A percentile compares a stretch with the other conserved stretches of the same genome.
Evolutionary conservation across 35 echinoderm and acorn worm species (phyloP).

Genomic region (Chiridota heheva): DNA sequence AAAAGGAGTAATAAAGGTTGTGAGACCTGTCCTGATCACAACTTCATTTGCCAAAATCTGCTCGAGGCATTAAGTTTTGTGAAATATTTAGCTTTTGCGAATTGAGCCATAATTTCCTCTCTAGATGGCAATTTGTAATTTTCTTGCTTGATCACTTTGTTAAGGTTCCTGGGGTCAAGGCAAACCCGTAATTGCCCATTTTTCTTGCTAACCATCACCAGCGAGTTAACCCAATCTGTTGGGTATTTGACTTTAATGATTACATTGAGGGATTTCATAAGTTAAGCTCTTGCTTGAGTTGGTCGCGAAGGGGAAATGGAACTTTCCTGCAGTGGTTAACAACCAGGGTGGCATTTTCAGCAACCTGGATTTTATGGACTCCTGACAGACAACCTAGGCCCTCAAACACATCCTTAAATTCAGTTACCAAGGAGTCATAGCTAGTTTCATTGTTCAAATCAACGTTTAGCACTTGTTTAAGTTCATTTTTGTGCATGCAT

Average conservation of each 20-base stretch:
- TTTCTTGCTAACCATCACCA: constrained; percentile 30
- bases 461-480: too few species aligned
- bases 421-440: too few species aligned
- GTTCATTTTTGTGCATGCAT: too few species aligned
- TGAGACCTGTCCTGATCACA: neutral
- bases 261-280: constrained; percentile 47
- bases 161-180: constrained; percentile 39
- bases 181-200: constrained; percentile 45
- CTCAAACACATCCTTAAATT: too few species aligned
- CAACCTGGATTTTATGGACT: neutral
- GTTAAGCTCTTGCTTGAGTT: constrained; percentile 54
- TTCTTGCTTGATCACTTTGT: constrained; percentile 45
- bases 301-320: constrained; percentile 32
- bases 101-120: constrained; percentile 38
- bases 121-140: constrained; percentile 53
- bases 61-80: constrained; percentile 5
- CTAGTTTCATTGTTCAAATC: too few species aligned
- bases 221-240: constrained; percentile 50
- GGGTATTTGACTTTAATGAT: constrained; percentile 28
- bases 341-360: constrained; percentile 4
- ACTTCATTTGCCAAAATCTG: constrained; percentile 27
- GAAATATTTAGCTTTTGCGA: constrained; percentile 15
- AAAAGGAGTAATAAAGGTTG: too few species aligned
- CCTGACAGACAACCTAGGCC: too few species aligned
- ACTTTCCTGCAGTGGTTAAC: constrained; percentile 25